phyloP scores from a whole-genome alignment of 2,797 vertebrate genomes.

The Furcifer pardalis region DNA sequence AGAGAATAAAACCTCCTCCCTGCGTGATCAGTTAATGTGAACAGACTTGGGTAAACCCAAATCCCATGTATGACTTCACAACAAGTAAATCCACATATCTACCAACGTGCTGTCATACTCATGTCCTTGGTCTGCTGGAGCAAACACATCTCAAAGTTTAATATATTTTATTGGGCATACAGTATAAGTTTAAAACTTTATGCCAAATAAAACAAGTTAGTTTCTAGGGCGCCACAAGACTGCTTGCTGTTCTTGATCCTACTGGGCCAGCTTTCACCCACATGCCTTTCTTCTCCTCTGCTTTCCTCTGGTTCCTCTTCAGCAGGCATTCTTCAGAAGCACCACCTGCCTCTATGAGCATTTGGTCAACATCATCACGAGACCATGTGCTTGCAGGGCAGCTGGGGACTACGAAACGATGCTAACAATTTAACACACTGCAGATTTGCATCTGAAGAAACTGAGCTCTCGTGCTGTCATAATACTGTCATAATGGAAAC shows the following conservation, averaged over 20 bases:
- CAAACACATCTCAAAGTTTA: background rate
- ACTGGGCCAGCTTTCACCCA: background rate
- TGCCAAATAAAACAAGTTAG: too few relatives aligned
- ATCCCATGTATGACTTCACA: too few relatives aligned
- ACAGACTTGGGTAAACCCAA: too few relatives aligned
- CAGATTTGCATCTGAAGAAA: conserved; percentile 14
- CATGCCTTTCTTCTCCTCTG: background rate
- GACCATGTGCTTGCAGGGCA: background rate
- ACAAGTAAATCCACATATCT: too few relatives aligned
- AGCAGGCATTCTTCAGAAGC: background rate
- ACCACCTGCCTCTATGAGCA: background rate
- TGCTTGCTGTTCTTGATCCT: background rate
- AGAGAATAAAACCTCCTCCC: too few relatives aligned
- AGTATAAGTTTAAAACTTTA: too few relatives aligned
- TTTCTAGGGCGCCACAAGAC: too few relatives aligned
- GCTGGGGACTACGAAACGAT: background rate
- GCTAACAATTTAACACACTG: background rate
- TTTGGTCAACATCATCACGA: background rate
- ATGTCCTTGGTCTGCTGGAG: background rate
- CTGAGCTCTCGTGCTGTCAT: conserved; percentile 16
- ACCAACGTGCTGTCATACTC: too few relatives aligned
- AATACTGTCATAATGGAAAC: background rate
- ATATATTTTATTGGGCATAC: too few relatives aligned
- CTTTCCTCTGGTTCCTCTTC: background rate
- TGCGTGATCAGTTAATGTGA: too few relatives aligned